A percentile compares a stretch with the other conserved stretches of the same genome.
Conservation (phyloP, 2,888 invertebrate genomes). For the Sepioteuthis lessoniana region DNA sequence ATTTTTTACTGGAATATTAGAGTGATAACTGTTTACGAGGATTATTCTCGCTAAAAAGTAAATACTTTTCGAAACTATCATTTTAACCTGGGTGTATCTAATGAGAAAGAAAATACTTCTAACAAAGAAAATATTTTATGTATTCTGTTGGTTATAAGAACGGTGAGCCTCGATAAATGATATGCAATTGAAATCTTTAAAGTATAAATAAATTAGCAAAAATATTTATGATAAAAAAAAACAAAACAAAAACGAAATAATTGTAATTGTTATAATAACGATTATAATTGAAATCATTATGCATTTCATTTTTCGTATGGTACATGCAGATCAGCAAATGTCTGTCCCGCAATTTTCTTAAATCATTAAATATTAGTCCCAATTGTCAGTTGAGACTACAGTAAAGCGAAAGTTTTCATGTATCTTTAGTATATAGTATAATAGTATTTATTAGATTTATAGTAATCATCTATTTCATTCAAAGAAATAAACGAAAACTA, state of each 20-base stretch:
- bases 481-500: neutral
- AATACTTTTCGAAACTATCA: too few species aligned
- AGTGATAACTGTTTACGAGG: too few species aligned
- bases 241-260: conserved; percentile 36
- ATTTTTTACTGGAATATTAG: too few species aligned
- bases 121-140: neutral
- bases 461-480: neutral
- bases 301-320: conserved; percentile 34
- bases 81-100: neutral
- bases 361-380: neutral
- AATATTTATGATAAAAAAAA: conserved; percentile 25
- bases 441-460: neutral
- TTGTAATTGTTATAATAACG: conserved; percentile 35
- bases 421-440: neutral
- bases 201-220: conserved; percentile 35
- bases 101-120: neutral
- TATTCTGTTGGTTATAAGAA: neutral
- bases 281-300: neutral
- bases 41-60: too few species aligned
- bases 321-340: conserved; percentile 43
- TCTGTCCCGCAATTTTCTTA: conserved; percentile 21
- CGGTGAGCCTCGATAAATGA: conserved; percentile 35
- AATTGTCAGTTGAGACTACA: neutral
- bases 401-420: neutral
- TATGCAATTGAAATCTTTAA: conserved; percentile 41